Evolutionary conservation across 2,888 invertebrate species (phyloP).

Genomic region (Cataglyphis rosenhaueri): DNA sequence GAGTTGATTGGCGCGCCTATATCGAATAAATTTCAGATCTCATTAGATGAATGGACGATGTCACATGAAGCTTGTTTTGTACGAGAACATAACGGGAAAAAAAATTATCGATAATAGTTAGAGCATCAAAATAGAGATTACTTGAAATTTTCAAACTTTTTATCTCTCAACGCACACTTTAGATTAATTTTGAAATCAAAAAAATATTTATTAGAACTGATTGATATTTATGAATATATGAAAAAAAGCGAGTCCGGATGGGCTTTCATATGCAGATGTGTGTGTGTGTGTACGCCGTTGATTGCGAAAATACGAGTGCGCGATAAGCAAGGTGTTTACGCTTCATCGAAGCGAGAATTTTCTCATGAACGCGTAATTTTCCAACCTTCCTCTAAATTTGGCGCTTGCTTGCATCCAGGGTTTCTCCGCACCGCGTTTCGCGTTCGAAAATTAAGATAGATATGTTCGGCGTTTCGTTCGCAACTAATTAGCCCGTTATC

Average conservation of each 20-base stretch:
- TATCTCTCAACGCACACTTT: background rate
- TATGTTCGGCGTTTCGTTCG: slow-evolving; percentile 24
- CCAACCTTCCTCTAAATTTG: slow-evolving; percentile 40
- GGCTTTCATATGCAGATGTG: background rate
- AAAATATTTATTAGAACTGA: background rate
- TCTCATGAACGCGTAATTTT: slow-evolving; percentile 39
- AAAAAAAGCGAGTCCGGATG: background rate
- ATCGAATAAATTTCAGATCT: slow-evolving; percentile 31
- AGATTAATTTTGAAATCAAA: background rate
- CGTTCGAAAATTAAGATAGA: slow-evolving; percentile 42
- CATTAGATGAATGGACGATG: background rate
- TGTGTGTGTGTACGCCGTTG: background rate
- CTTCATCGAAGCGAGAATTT: slow-evolving; percentile 51
- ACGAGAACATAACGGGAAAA: background rate
- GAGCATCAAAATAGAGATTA: background rate
- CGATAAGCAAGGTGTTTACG: slow-evolving; percentile 43
- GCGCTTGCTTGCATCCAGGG: background rate
- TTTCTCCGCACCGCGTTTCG: background rate
- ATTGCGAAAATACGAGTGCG: slow-evolving; percentile 33
- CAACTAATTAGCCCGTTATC: slow-evolving; percentile 45
- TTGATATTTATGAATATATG: background rate
- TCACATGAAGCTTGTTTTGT: background rate
- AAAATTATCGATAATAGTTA: background rate
- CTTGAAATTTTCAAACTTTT: background rate
- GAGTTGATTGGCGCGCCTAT: slow-evolving; percentile 29